Evolutionary conservation across 2,113 vertebrate genomes (phyloP), one percentile per base, ranked within the genome.

Genomic region (Lepisosteus oculatus): DNA sequence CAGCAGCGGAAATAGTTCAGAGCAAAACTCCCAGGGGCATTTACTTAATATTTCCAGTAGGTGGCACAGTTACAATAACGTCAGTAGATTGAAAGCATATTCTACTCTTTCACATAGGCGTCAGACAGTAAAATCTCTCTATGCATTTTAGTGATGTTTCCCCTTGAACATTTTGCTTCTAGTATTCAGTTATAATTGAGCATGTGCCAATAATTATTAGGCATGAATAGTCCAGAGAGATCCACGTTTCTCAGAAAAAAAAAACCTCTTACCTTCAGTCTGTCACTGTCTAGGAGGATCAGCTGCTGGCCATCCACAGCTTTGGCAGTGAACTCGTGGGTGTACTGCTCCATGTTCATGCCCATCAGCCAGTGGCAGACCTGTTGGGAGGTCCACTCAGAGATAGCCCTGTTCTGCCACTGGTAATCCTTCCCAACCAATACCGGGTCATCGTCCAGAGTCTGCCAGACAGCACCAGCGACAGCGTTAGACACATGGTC

Each of bases 331-430:
- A 97, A 95, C 75, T 95, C 92, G 2, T 85, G 64, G n/a, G 93
- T 93, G 51, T 93, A 94, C 72, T 95, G 95, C 80, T 97, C 95
- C 92, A 96, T 91, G 73, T 95, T 95, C 91, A 94, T 93, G 77
- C 94, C 94, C 88, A 92, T 94, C 78, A 94, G 69, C 92, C 92
- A 95, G 77, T 95, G 95, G 78, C 93, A 95, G 43, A 96, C 93
- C 85, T 96, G 92, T 76, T 95, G 93, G 66, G 87, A 90, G 75
- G 90, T 96, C 95, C 95, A 96, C 47, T 97, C 92, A 67, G 89
- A 89, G 71, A 95, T 88, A 11, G 93, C 89, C 65, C 95, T 89
- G 77, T 85, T 95, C 78, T 94, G 94, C 95, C 96, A 95, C 29
- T 95, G 95, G 77, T 95, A 94, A 66, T 94, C 93, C 82, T 94